Percentiles rank a stretch among this genome's conserved stretches.
These are phyloP conservation scores for Creontiades dilutus DNA, from an alignment of 2,888 invertebrate genomes.

Conservation along the genomic window DNA sequence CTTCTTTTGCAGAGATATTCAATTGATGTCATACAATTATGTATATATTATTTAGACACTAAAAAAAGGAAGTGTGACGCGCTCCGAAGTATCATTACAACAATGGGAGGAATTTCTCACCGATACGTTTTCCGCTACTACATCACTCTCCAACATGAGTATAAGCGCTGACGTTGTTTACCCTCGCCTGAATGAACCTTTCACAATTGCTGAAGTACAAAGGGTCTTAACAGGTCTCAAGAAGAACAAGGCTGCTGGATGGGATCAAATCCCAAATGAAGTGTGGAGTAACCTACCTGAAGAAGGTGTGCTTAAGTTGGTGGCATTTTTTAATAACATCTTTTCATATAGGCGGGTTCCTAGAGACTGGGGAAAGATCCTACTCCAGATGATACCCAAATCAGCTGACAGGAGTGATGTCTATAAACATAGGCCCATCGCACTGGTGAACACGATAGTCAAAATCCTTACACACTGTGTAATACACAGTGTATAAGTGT, in stretches of 20 bases:
- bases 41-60: not conserved
- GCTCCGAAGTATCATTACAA: not conserved
- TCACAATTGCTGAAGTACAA: conserved; percentile 29
- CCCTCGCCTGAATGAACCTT: conserved; percentile 40
- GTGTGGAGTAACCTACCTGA: no score
- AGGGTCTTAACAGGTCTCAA: conserved; percentile 35
- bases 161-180: conserved; percentile 11
- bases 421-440: no score
- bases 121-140: no score
- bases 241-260: conserved; percentile 32
- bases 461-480: no score
- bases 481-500: no score
- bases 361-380: not conserved
- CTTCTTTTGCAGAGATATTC: no score
- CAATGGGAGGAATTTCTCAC: no score
- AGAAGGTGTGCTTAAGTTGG: no score
- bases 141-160: not conserved
- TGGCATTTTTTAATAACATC: no score
- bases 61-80: not conserved
- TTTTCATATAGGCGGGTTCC: not conserved
- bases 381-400: conserved; percentile 44
- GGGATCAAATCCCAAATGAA: conserved; percentile 41
- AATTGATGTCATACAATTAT: no score
- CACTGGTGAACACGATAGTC: no score
- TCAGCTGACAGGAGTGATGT: conserved; percentile 30